A percentile compares a stretch with the other conserved stretches of the same genome.
Conservation (phyloP, 2,888 invertebrate species). For the Caenorhabditis sp. region DNA sequence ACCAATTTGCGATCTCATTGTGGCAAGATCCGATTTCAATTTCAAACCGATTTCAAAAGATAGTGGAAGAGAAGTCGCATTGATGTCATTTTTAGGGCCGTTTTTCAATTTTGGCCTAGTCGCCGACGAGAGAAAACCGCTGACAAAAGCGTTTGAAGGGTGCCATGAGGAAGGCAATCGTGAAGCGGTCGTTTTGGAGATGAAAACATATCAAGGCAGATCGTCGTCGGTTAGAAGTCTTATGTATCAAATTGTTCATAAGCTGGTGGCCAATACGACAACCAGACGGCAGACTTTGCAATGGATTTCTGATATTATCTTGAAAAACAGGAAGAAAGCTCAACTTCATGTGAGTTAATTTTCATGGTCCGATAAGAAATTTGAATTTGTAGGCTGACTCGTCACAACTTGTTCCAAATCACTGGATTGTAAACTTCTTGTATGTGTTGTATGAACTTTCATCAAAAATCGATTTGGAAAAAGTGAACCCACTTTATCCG, state of each 20-base stretch:
- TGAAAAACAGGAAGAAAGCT: conserved; percentile 84
- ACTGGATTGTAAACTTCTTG: conserved; percentile 91
- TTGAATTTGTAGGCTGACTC: conserved; percentile 76
- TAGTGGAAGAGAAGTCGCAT: conserved; percentile 84
- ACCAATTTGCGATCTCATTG: conserved; percentile 40
- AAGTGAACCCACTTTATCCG: conserved; percentile 86
- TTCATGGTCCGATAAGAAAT: not conserved
- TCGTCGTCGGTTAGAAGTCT: conserved; percentile 63
- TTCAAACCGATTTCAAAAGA: conserved; percentile 64
- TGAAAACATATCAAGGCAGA: conserved; percentile 19
- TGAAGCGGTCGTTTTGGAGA: conserved; percentile 13
- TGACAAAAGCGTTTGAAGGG: conserved; percentile 6
- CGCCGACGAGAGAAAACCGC: conserved; percentile 82
- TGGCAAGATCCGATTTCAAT: conserved; percentile 34
- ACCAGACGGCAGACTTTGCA: conserved; percentile 83
- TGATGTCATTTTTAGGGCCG: conserved; percentile 86
- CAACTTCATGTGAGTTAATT: conserved; percentile 78
- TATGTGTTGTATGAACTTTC: conserved; percentile 89
- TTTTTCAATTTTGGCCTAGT: conserved; percentile 90
- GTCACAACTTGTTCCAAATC: conserved; percentile 79
- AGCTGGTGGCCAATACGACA: conserved; percentile 82
- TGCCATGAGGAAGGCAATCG: conserved; percentile 15
- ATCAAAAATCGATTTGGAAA: conserved; percentile 85
- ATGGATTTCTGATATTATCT: conserved; percentile 82
- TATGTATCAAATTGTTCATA: conserved; percentile 84